Base-by-base conservation (phyloP, 1,140 invertebrate genomes). In the Drosophila busckii region DNA sequence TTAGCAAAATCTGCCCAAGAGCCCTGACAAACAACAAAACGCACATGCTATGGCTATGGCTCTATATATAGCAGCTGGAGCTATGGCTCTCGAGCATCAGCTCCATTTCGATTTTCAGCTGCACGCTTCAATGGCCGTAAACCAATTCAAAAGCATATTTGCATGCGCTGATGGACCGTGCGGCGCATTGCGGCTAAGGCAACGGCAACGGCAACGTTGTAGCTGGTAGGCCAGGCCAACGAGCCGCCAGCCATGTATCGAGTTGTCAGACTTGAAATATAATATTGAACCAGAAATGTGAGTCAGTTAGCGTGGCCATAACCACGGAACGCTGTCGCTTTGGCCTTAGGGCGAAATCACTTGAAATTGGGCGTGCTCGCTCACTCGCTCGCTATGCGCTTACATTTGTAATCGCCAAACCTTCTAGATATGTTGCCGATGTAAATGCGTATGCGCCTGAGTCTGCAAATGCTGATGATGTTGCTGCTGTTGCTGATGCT, bases 141-240 rank as follows among this genome's bases (percentile, higher is more conserved):
- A 82, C 75, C 75, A 75, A 80, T 82, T 75, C 75, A 80, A 80
- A 80, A 70, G 75, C 75, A 80, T 82, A 80, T 80, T 75, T 82
- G 75, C 69, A 80, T 66, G 75, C 65, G 45, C 60, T 75, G 75
- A 80, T 82, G 55, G 70, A 69, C 64, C 75, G 42, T 50, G 63
- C 50, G 56, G 48, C 64, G 38, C 54, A 64, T 44, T 37, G 55
- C 25, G 25, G 25, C 22, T 6, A 42, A 15, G 32, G 15, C 17
- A n/a, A n/a, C n/a, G n/a, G n/a, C n/a, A n/a, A n/a, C n/a, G n/a
- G n/a, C n/a, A n/a, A n/a, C n/a, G n/a, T n/a, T n/a, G n/a, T n/a
- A n/a, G n/a, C n/a, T n/a, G n/a, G n/a, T n/a, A n/a, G n/a, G n/a
- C n/a, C n/a, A n/a, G n/a, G n/a, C n/a, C n/a, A n/a, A n/a, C n/a